Conservation (phyloP, 2,113 vertebrate genomes). For the Anser brachyrhynchus region DNA sequence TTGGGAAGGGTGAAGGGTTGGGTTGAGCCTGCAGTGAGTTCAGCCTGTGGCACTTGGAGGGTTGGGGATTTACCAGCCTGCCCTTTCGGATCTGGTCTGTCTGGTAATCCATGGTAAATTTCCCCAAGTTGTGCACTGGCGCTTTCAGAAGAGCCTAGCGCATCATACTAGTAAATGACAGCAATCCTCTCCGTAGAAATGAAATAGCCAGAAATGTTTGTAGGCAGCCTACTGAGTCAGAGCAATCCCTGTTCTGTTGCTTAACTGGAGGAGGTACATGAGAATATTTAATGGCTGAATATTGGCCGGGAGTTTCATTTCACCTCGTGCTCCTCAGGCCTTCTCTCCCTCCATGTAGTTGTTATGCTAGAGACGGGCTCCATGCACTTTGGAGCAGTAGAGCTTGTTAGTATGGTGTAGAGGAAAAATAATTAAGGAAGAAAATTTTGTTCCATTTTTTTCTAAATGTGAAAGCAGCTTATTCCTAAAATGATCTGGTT, state of each 20-base stretch:
- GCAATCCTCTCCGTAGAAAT: neutral
- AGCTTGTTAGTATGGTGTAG: neutral
- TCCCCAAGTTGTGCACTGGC: neutral
- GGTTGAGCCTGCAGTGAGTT: neutral
- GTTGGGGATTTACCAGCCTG: neutral
- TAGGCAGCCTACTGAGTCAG: accelerated
- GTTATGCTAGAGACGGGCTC: neutral
- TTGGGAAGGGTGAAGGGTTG: neutral
- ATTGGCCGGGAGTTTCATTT: neutral
- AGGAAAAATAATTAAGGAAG: neutral
- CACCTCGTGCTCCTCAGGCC: neutral
- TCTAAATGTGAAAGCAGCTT: neutral
- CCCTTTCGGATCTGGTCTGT: neutral
- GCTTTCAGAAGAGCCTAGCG: neutral
- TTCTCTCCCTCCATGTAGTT: neutral
- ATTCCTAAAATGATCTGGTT: neutral
- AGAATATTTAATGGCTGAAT: neutral
- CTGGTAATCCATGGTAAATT: neutral
- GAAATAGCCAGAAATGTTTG: neutral
- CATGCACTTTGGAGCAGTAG: neutral
- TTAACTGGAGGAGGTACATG: neutral
- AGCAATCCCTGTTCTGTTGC: neutral
- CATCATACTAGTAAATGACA: accelerated
- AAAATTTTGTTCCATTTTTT: neutral
- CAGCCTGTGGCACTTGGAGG: accelerated